These are phyloP conservation scores for Watsonalla cultraria DNA, from an alignment of 2,888 invertebrate species.

Conservation along the genomic window DNA sequence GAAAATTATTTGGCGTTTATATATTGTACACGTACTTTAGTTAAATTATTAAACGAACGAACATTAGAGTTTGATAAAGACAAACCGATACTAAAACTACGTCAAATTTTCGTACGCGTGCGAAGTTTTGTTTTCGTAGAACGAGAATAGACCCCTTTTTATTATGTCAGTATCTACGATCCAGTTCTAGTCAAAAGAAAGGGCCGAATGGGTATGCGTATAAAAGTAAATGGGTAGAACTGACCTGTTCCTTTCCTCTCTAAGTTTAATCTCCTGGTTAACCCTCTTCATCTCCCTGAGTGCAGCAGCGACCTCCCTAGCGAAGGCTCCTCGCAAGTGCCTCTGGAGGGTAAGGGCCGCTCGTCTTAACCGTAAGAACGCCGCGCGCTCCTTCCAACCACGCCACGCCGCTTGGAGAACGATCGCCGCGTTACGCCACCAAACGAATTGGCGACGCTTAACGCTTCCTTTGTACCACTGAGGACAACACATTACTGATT, in stretches of 20 bases:
- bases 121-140: too few relatives aligned
- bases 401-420: constrained; percentile 90
- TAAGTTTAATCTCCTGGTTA: constrained; percentile 90
- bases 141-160: too few relatives aligned
- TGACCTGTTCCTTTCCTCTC: constrained; percentile 80
- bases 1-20: too few relatives aligned
- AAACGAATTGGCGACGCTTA: constrained; percentile 82
- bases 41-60: too few relatives aligned
- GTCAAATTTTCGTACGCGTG: too few relatives aligned
- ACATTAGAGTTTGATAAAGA: too few relatives aligned
- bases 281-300: constrained; percentile 91
- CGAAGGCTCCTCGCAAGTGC: constrained; percentile 92
- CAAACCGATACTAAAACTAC: too few relatives aligned
- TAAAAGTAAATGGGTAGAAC: neutral
- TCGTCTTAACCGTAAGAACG: constrained; percentile 88
- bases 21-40: too few relatives aligned
- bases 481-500: too few relatives aligned
- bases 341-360: constrained; percentile 92
- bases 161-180: too few relatives aligned
- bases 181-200: too few relatives aligned
- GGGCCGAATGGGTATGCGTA: neutral
- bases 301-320: constrained; percentile 91
- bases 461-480: constrained; percentile 83
- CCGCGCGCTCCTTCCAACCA: constrained; percentile 90
- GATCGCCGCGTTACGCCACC: constrained; percentile 82